A percentile compares a stretch with the other conserved stretches of the same genome.
Conservation (phyloP, 2,797 vertebrate genomes). For the Sebastes iracundus region DNA sequence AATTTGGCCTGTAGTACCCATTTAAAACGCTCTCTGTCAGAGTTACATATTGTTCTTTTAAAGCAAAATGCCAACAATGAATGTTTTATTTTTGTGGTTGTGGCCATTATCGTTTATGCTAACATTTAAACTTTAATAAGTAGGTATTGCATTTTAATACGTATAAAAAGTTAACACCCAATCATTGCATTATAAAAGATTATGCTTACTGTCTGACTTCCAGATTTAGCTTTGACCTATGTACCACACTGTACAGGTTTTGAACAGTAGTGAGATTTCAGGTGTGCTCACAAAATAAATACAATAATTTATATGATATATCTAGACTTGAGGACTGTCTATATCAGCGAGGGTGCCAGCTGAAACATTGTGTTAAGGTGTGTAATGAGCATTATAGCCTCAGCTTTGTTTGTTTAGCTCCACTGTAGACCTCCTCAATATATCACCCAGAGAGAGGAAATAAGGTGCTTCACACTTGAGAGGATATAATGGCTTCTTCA, state of each 20-base stretch:
- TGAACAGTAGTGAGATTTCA: neutral
- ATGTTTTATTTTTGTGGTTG: neutral
- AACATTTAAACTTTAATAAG: neutral
- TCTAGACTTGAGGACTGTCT: neutral
- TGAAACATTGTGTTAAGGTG: neutral
- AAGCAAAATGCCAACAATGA: neutral
- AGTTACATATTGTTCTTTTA: no score
- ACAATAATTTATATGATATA: neutral
- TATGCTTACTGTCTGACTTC: neutral
- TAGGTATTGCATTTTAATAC: neutral
- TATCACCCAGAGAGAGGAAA: neutral
- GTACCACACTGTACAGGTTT: neutral
- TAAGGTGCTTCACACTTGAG: constrained; percentile 1
- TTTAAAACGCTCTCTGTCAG: no score
- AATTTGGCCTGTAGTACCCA: no score
- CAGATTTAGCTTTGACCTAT: neutral
- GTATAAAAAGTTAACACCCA: neutral
- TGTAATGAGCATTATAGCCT: neutral
- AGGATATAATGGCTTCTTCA: neutral
- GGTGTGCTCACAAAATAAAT: neutral
- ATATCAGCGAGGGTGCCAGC: neutral
- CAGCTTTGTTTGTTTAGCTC: neutral
- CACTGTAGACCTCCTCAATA: neutral
- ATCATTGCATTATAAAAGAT: neutral
- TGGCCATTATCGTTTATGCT: neutral